Base-by-base conservation (phyloP, 2,113 vertebrate species). In the Mastomys natalensis region DNA sequence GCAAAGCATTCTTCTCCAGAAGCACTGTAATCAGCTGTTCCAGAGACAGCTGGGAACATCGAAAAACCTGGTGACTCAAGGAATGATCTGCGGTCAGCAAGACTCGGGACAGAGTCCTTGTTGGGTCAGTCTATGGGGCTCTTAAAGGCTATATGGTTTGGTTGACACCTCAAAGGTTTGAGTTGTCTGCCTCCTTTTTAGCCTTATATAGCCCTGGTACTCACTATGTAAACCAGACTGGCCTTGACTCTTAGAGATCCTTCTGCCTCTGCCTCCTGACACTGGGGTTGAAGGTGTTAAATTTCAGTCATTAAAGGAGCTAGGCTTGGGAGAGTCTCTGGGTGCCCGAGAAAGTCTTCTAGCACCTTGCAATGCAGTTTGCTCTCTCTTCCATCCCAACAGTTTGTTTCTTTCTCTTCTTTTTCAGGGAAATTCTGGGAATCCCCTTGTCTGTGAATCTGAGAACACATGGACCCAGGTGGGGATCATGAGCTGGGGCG, bases 371-470 rank as follows among this genome's bases (percentile, higher is more conserved):
- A 2, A 43, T 17, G 21, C 31, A 1, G 26, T 34, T 70, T 78
- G 66, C 62, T 89, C 13, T 74, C 1, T 31, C 17, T 40, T 66
- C 45, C 16, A 10, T 85, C 21, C 16, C 55, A 95, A 40, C 31
- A 34, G 3, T 92, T 74, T 85, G 4, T 94, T 74, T 96, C 43
- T 87, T 90, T 96, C 62, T 96, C n/a, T 97, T 84, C n/a, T 93
- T 90, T 81, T 89, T 43, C 77, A 98, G 97, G 96, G 96, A 92
- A 96, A 98, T 90, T 97, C 97, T 53, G 97, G 97, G 76, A 90
- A 94, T 0, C 97, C 97, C 29, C 70, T 97, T 86, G 97, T 94
- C 84, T 98, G 97, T 86, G 96, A 98, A 81, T 48, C 84, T 62
- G 93, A 96, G 3, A 0, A 62, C 0, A 86, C 70, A 0, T 97